Evolutionary conservation across 53 echinoderm and acorn worm species (phyloP).

Genomic region (Actinopyga echinites): DNA sequence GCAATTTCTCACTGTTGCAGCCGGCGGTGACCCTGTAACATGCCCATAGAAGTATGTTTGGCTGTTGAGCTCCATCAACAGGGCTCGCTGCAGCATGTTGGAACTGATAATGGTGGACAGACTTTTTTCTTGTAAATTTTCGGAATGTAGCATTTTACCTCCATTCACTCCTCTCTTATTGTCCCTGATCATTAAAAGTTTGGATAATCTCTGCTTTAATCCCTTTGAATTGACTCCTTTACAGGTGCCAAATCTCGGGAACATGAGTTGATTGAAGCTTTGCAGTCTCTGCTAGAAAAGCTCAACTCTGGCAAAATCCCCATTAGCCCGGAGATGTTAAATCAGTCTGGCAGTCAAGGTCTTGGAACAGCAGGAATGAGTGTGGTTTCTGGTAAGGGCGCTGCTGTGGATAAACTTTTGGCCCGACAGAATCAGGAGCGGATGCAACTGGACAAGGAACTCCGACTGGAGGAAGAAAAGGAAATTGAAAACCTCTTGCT

Average conservation of each 20-base stretch:
- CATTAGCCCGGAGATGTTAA: constrained; percentile 94
- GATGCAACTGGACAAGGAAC: constrained; percentile 72
- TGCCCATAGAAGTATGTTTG: too few relatives aligned
- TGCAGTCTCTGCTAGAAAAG: constrained; percentile 81
- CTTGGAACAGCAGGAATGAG: constrained; percentile 49
- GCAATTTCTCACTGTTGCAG: too few relatives aligned
- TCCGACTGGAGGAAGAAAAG: constrained; percentile 78
- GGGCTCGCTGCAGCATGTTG: too few relatives aligned
- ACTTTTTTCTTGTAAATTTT: too few relatives aligned
- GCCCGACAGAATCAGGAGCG: constrained; percentile 78
- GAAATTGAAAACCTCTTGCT: constrained; percentile 73
- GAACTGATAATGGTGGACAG: too few relatives aligned
- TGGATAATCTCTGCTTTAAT: too few relatives aligned
- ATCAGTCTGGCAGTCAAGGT: constrained; percentile 61
- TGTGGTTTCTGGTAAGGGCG: constrained; percentile 68
- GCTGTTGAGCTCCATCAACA: too few relatives aligned
- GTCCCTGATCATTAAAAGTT: too few relatives aligned
- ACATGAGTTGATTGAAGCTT: constrained; percentile 87
- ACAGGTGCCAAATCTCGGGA: constrained; percentile 68
- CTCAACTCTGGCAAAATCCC: constrained; percentile 94
- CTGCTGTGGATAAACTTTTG: constrained; percentile 70
- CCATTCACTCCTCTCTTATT: too few relatives aligned
- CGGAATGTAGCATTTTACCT: too few relatives aligned
- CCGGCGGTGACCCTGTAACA: too few relatives aligned
- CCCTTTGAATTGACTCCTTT: neutral